phyloP scores from a whole-genome alignment of 2,797 vertebrate genomes.

The Thunnus albacares region DNA sequence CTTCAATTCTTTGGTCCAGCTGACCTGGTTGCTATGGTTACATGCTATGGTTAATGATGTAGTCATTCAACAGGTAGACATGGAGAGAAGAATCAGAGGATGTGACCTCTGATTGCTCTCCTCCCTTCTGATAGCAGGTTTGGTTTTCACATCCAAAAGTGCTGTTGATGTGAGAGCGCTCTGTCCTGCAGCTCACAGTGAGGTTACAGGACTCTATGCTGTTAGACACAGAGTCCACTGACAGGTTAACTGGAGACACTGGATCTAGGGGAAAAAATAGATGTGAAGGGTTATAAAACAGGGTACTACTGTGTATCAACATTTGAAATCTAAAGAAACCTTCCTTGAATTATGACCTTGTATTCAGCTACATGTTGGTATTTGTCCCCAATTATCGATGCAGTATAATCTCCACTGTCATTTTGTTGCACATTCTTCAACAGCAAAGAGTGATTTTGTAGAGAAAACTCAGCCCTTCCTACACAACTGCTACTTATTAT shows the following conservation, averaged over 20 bases:
- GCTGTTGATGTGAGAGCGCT: conserved; percentile 8
- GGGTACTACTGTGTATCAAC: neutral
- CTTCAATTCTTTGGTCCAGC: neutral
- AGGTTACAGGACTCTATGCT: conserved; percentile 9
- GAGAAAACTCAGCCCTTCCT: no score
- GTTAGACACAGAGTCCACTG: fast-evolving
- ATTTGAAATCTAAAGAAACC: conserved; percentile 11
- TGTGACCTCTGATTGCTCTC: neutral
- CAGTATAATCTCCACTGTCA: conserved; percentile 52
- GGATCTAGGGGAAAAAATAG: conserved; percentile 29
- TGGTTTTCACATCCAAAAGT: conserved; percentile 7
- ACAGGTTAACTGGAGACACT: conserved; percentile 28
- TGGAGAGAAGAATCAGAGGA: neutral
- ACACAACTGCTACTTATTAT: no score
- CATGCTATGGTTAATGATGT: conserved; percentile 67
- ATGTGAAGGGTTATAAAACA: no score
- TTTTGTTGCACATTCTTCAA: conserved; percentile 39
- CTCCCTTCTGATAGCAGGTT: conserved; percentile 24
- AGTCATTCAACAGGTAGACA: neutral
- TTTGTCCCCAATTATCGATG: fast-evolving
- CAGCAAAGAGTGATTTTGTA: no score
- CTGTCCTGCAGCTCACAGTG: conserved; percentile 42
- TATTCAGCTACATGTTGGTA: neutral
- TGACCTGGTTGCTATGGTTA: conserved; percentile 73
- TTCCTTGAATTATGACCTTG: conserved; percentile 56